Conservation (phyloP, 2,797 vertebrate genomes). For the Dermochelys coriacea region DNA sequence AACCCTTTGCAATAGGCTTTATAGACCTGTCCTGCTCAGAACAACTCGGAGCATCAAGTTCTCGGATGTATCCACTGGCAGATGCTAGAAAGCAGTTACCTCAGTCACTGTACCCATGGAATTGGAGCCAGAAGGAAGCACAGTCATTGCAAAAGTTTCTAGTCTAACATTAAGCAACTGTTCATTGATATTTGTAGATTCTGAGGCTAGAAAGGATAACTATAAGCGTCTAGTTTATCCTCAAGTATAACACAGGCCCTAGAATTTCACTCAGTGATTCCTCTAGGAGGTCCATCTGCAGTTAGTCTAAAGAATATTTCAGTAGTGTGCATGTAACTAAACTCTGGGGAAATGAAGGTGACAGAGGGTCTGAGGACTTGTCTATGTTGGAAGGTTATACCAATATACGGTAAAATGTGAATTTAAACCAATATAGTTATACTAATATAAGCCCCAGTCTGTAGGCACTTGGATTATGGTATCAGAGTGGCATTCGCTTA, state of each 20-base stretch:
- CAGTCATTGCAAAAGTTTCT: neutral
- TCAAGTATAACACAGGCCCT: neutral
- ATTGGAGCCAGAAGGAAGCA: neutral
- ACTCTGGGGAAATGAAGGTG: neutral
- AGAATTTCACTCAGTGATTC: neutral
- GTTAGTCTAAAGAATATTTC: neutral
- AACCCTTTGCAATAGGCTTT: neutral
- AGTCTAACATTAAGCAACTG: neutral
- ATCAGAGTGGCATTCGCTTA: neutral
- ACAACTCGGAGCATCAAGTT: neutral
- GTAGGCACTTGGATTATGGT: neutral
- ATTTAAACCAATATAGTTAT: neutral
- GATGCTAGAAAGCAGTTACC: neutral
- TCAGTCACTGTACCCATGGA: neutral
- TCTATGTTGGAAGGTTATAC: neutral
- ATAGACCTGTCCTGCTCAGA: neutral
- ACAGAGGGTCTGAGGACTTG: neutral
- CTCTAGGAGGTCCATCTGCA: neutral
- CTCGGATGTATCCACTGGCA: neutral
- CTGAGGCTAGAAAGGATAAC: neutral
- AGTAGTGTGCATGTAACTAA: neutral
- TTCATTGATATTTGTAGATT: neutral
- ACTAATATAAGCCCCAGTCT: neutral
- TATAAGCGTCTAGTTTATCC: neutral
- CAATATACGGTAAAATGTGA: neutral